These are phyloP conservation scores for Tragopan temminckii DNA, from an alignment of 2,797 vertebrate genomes.

Conservation along the genomic window DNA sequence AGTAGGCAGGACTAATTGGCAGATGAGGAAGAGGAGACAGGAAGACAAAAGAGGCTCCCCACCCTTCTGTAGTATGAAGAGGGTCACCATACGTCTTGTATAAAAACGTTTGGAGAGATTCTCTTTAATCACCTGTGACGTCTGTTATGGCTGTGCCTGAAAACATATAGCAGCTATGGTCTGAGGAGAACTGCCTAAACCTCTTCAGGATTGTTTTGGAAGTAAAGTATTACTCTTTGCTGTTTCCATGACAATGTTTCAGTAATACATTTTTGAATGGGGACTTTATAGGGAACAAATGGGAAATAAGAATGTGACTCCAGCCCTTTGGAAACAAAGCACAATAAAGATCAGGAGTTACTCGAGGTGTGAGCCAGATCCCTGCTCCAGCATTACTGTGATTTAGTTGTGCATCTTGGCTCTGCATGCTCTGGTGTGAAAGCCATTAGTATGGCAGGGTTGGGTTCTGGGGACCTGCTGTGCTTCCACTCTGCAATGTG, in stretches of 20 bases:
- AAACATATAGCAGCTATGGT: not conserved
- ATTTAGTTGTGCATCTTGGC: conserved; percentile 25
- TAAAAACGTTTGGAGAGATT: not conserved
- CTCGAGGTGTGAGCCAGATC: conserved; percentile 47
- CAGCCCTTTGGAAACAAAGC: not conserved
- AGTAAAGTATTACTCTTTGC: conserved; percentile 13
- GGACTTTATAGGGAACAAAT: conserved; percentile 63
- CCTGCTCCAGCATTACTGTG: not conserved
- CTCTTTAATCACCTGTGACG: not conserved
- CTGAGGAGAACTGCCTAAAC: not conserved
- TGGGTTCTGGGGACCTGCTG: not conserved
- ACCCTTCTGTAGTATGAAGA: not conserved
- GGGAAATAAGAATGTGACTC: conserved; percentile 59
- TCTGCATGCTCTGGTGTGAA: not conserved
- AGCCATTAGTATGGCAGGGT: not conserved
- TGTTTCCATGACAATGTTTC: conserved; percentile 61
- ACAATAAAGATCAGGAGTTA: conserved; percentile 50
- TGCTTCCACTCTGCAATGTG: not conserved
- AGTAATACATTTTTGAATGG: conserved; percentile 20
- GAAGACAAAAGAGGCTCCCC: not conserved
- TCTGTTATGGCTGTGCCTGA: not conserved
- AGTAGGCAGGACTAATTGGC: not conserved
- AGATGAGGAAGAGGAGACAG: not conserved
- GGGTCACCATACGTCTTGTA: not conserved
- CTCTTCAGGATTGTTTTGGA: conserved; percentile 32